Evolutionary conservation across 2,797 vertebrate species (phyloP).

Genomic region (Ispidina lecontei): DNA sequence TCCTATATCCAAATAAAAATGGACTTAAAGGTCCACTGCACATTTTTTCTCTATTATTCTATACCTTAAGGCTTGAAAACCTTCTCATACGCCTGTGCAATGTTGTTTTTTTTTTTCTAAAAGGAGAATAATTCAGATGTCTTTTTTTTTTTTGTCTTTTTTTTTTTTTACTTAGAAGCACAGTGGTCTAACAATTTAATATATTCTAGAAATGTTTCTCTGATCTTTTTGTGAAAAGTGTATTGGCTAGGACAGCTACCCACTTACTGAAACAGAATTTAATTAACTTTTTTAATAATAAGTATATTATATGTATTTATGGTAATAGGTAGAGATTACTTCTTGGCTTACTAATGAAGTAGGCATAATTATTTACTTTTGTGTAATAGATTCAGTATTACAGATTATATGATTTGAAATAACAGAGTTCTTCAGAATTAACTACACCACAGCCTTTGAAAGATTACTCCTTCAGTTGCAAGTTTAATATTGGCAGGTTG

Average conservation of each 20-base stretch:
- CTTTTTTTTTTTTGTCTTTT: not conserved
- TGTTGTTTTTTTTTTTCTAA: not conserved
- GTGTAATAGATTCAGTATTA: not conserved
- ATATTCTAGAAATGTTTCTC: not conserved
- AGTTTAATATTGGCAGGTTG: not conserved
- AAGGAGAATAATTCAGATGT: not conserved
- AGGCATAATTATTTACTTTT: not conserved
- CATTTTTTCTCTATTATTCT: not conserved
- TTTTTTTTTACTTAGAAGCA: not conserved
- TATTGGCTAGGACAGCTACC: not conserved
- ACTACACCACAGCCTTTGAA: not conserved
- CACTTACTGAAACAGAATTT: not conserved
- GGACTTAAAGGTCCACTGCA: not conserved
- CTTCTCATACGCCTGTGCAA: not conserved
- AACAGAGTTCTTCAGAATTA: not conserved
- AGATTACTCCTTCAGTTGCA: not conserved
- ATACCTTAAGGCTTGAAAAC: not conserved
- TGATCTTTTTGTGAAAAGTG: not conserved
- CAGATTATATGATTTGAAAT: not conserved
- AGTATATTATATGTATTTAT: not conserved
- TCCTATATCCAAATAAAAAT: constrained; percentile 2
- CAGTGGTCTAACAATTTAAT: not conserved
- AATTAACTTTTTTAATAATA: not conserved
- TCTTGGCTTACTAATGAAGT: not conserved
- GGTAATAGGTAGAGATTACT: not conserved